Evolutionary conservation across 2,113 vertebrate species (phyloP).

Genomic region (Crotophaga sulcirostris): DNA sequence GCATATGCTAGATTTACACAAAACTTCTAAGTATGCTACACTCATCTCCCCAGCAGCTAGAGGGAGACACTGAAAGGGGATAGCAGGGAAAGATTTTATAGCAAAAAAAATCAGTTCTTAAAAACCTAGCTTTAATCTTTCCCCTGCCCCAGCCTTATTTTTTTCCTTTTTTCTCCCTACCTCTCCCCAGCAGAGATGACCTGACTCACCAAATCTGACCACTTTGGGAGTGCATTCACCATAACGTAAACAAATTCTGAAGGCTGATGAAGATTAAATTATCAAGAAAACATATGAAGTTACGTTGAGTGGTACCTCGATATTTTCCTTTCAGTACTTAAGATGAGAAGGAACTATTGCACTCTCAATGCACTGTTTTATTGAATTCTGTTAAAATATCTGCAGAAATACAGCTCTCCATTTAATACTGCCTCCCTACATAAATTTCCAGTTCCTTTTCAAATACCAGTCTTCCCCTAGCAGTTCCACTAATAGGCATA

Average conservation of each 20-base stretch:
- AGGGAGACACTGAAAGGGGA: neutral
- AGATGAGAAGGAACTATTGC: neutral
- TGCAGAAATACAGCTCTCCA: neutral
- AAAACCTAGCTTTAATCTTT: neutral
- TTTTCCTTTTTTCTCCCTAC: accelerated
- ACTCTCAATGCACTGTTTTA: neutral
- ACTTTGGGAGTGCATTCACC: neutral
- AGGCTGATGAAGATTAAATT: neutral
- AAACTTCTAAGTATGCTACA: neutral
- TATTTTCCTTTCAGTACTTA: neutral
- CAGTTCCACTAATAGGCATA: neutral
- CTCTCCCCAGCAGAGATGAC: neutral
- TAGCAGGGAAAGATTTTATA: neutral
- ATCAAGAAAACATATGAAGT: neutral
- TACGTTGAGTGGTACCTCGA: neutral
- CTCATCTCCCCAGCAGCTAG: constrained; percentile 70
- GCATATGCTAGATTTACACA: accelerated
- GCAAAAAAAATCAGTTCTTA: neutral
- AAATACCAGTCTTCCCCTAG: neutral
- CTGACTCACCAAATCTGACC: neutral
- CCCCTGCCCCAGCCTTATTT: accelerated
- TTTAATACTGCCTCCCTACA: neutral
- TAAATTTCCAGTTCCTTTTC: neutral
- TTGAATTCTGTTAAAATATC: neutral
- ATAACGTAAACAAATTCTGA: neutral